Evolutionary conservation across 2,797 vertebrate species (phyloP).

Genomic region (Poecilia picta): DNA sequence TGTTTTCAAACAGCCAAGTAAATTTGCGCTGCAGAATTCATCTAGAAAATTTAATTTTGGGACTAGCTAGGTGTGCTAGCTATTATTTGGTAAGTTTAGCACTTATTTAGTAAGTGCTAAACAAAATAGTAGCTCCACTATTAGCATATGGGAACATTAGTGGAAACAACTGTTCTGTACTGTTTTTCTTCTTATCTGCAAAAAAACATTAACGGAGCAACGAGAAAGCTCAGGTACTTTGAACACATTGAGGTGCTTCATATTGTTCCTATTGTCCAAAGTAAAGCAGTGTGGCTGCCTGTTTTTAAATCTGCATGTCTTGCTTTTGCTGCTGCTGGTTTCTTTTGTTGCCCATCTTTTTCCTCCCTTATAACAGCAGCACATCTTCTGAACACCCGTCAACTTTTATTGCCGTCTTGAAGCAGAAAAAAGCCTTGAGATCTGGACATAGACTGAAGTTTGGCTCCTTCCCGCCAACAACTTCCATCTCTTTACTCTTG

Average conservation of each 20-base stretch:
- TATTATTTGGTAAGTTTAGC: neutral
- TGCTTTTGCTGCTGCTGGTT: slow-evolving; percentile 16
- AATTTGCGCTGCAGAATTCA: neutral
- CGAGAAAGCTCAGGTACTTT: no score
- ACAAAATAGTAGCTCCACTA: neutral
- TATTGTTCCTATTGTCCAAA: neutral
- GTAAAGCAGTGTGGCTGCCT: slow-evolving; percentile 36
- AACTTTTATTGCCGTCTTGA: slow-evolving; percentile 22
- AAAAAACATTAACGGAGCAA: no score
- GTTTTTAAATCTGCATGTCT: slow-evolving; percentile 37
- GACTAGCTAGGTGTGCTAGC: neutral
- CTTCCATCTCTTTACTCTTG: slow-evolving; percentile 10
- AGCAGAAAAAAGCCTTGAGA: slow-evolving; percentile 29
- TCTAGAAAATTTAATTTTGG: neutral
- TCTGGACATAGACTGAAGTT: slow-evolving; percentile 9
- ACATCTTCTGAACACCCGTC: slow-evolving; percentile 4
- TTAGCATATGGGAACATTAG: neutral
- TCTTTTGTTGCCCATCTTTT: slow-evolving; percentile 4
- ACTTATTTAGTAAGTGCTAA: neutral
- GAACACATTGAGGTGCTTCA: neutral
- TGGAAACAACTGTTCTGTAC: neutral
- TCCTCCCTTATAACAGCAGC: slow-evolving; percentile 13
- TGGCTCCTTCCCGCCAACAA: slow-evolving; percentile 10
- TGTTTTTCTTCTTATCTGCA: neutral
- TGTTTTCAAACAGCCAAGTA: neutral